Conservation (phyloP, 2,888 invertebrate genomes). For the Ptychoptera albimana region DNA sequence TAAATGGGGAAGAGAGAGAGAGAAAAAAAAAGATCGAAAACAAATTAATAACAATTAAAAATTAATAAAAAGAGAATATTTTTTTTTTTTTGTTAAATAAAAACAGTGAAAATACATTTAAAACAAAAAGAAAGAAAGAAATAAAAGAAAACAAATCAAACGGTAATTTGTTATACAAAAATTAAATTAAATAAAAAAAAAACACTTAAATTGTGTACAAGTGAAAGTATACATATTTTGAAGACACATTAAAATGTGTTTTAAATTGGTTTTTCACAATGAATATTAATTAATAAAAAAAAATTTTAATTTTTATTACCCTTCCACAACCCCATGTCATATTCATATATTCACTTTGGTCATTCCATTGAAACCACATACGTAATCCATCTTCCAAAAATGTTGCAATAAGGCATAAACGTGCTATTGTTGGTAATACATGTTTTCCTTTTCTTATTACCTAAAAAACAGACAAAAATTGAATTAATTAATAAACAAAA, state of each 20-base stretch:
- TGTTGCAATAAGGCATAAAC: constrained; percentile 93
- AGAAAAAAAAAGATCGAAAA: not conserved
- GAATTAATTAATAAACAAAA: too few species aligned
- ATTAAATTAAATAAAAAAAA: too few species aligned
- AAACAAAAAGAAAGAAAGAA: too few species aligned
- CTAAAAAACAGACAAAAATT: constrained; percentile 32
- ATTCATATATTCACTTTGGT: constrained; percentile 95
- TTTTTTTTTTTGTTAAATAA: not conserved
- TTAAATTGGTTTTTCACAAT: too few species aligned
- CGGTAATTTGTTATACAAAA: too few species aligned
- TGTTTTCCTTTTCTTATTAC: constrained; percentile 83
- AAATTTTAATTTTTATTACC: constrained; percentile 7
- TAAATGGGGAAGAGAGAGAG: not conserved
- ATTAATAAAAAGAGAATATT: too few species aligned
- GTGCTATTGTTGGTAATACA: constrained; percentile 86
- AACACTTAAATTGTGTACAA: too few species aligned
- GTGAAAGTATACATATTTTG: too few species aligned
- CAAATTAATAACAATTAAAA: too few species aligned
- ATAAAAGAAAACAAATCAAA: too few species aligned
- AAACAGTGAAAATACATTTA: not conserved
- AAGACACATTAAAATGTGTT: too few species aligned
- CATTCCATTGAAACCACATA: constrained; percentile 99
- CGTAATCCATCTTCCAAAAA: constrained; percentile 97
- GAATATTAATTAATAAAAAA: too few species aligned
- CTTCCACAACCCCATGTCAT: constrained; percentile 94